Base-by-base conservation (phyloP, 2,888 invertebrate genomes). In the Neria commutata region DNA sequence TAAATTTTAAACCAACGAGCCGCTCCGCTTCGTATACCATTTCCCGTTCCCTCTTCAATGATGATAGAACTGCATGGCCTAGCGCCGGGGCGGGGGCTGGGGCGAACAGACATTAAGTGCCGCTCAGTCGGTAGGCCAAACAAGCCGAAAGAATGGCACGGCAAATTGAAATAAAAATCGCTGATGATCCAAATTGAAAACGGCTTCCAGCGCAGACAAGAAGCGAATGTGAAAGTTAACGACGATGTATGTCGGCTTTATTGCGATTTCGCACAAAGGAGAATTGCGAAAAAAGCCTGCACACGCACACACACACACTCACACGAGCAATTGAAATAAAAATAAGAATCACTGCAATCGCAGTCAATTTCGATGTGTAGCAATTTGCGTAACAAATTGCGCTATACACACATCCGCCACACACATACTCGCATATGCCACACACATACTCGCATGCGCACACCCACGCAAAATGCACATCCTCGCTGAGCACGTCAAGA, bases 161-260 rank as follows among this genome's bases (percentile, higher is more conserved):
- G n/a, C 11, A n/a, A 37, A n/a, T n/a, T 14, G 16, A 37, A 37
- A 37, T n/a, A n/a, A 37, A 37, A 37, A 37, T 37, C 37, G 37
- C 37, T 37, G 37, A 37, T 37, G 37, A 37, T n/a, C 37, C 37
- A 37, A 37, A 37, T 37, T 37, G 37, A n/a, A n/a, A 37, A 37
- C n/a, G 37, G 37, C 37, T 14, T 8, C 37, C 14, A n/a, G 37
- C 37, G 4, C n/a, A n/a, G n/a, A n/a, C n/a, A 37, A n/a, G 4
- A n/a, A 6, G 11, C 4, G 16, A 37, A 37, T 14, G 37, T 37
- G n/a, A 37, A 37, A 37, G 37, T 37, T 37, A 37, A 37, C 37
- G 37, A 37, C 37, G 37, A 8, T 37, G 37, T 8, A n/a, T 8
- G 14, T 37, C 37, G 37, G n/a, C 6, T 37, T n/a, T n/a, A 37